A percentile compares a stretch with the other conserved stretches of the same genome.
These are phyloP conservation scores for Calameuta idolon DNA, from an alignment of 2,888 invertebrate genomes.

Conservation along the genomic window DNA sequence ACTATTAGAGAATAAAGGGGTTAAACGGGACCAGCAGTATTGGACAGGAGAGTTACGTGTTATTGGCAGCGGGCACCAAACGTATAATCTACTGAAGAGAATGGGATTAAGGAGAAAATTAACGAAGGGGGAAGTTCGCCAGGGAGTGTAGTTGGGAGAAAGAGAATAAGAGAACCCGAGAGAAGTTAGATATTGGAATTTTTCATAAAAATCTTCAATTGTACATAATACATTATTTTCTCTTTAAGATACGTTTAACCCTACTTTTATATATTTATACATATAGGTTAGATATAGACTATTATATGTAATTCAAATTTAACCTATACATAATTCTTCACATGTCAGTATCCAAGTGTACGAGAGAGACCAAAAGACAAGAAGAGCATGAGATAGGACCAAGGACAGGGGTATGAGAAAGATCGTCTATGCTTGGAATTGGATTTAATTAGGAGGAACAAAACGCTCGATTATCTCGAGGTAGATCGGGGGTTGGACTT, in stretches of 20 bases:
- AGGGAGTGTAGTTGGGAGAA: not conserved
- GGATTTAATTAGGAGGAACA: not conserved
- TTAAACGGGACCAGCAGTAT: not conserved
- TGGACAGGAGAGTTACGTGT: not conserved
- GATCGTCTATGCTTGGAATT: not conserved
- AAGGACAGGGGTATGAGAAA: not conserved
- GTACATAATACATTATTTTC: no score
- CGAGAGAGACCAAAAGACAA: not conserved
- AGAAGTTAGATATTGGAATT: not conserved
- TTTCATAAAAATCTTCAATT: no score
- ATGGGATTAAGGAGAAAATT: not conserved
- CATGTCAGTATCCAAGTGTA: not conserved
- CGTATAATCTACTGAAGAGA: not conserved
- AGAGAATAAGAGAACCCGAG: not conserved
- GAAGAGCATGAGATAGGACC: not conserved
- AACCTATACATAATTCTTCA: no score
- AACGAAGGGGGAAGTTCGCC: not conserved
- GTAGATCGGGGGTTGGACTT: not conserved
- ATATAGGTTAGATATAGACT: no score
- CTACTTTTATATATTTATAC: no score
- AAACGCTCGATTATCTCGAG: not conserved
- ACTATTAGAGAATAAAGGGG: no score
- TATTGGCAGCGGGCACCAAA: not conserved
- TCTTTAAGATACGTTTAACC: no score
- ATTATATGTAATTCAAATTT: no score